Evolutionary conservation across 2,888 invertebrate genomes (phyloP), one percentile per base, ranked within the genome.

Genomic region (Stramonita haemastoma): DNA sequence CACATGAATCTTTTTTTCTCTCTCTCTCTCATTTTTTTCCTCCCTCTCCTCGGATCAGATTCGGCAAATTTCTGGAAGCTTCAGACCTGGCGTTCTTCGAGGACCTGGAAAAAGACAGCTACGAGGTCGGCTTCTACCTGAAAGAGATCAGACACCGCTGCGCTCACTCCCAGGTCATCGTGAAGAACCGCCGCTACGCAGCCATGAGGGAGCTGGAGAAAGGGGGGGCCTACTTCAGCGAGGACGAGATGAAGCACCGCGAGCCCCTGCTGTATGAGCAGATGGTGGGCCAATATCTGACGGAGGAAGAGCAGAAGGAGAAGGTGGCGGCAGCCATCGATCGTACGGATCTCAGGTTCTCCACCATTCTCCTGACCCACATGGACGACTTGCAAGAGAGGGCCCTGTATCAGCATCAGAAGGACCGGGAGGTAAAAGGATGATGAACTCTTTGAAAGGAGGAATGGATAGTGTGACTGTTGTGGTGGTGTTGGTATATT

Each of bases 231-330:
- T 99, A 99, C 96, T 99, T 99, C 94, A 98, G 98, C 95, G 98
- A 99, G 95, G 97, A 97, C 91, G 98, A 98, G 96, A 99, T 99
- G 99, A 98, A 98, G 97, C 97, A 97, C 92, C 96, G 99, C 90
- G 98, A 98, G 96, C 99, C 99, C 0, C 96, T 98, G 88, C 96
- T 99, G 0, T 99, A 98, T 96, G 98, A 99, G 92, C 98, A 98
- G 94, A 96, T 99, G 92, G 97, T 99, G 83, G 99, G 98, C 0
- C 98, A 97, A 94, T 98, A 98, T 96, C 96, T 99, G 92, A 97
- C 97, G 4, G 97, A 97, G 90, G 97, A 97, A 60, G 98, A 99
- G 95, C 97, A 97, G 90, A 96, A 97, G 91, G 93, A 94, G 84
- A 91, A 94, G 97, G 95, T 70, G 26, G 89, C 88, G 15, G 87